Percentiles rank a stretch among this genome's conserved stretches.
These are phyloP conservation scores for Centropristis striata DNA, from an alignment of 2,113 vertebrate genomes.

Conservation along the genomic window DNA sequence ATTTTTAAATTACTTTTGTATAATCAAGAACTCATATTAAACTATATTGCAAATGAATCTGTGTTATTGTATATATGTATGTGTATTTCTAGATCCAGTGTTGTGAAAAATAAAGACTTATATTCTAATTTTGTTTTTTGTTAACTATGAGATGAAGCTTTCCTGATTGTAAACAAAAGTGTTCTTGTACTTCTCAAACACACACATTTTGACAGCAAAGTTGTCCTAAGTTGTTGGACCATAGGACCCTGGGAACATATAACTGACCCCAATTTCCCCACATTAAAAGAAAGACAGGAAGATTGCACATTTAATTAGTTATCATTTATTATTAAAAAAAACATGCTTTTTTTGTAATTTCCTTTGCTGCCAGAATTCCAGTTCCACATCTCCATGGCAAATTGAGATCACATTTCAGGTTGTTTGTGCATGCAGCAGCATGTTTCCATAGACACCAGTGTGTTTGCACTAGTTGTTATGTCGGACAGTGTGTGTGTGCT, in stretches of 20 bases:
- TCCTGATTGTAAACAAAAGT: neutral
- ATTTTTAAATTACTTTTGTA: slow-evolving; percentile 23
- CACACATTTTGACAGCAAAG: neutral
- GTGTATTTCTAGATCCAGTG: too few species aligned
- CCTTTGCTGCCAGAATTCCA: slow-evolving; percentile 15
- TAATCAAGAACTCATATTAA: neutral
- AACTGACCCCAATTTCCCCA: neutral
- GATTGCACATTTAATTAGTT: neutral
- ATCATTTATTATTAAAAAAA: neutral
- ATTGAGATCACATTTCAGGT: slow-evolving; percentile 53
- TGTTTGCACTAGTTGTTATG: slow-evolving; percentile 57
- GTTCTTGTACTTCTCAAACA: neutral
- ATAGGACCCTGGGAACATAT: too few species aligned
- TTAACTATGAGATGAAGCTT: neutral
- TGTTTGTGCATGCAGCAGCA: slow-evolving; percentile 17
- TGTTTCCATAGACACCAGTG: slow-evolving; percentile 75
- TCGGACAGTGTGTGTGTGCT: slow-evolving; percentile 3
- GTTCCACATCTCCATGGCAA: slow-evolving; percentile 35
- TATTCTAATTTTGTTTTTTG: neutral
- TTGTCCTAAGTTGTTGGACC: too few species aligned
- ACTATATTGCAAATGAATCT: neutral
- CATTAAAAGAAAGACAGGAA: neutral
- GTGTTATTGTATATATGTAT: slow-evolving; percentile 11
- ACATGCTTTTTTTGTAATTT: neutral
- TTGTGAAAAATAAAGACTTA: slow-evolving; percentile 31